Percentiles rank a stretch among this genome's conserved stretches.
phyloP scores from a whole-genome alignment of 2,888 invertebrate genomes.

The Eledone cirrhosa region DNA sequence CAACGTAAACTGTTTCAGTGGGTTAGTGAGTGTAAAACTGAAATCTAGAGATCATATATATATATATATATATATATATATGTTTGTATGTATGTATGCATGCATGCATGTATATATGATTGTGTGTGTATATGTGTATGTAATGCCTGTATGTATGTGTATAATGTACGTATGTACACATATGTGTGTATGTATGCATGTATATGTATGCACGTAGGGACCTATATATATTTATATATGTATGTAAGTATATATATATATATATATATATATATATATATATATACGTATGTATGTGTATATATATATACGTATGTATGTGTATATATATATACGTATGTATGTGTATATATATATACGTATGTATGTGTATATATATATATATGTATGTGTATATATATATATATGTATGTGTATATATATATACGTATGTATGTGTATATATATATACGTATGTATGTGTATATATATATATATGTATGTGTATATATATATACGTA shows the following conservation, averaged over 20 bases:
- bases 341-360: background rate
- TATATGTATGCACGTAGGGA: too few relatives aligned
- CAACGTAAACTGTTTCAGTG: too few relatives aligned
- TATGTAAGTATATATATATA: constrained; percentile 15
- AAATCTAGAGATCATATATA: too few relatives aligned
- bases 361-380: background rate
- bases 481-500: background rate
- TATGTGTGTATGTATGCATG: too few relatives aligned
- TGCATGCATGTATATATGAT: too few relatives aligned
- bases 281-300: background rate
- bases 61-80: too few relatives aligned
- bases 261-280: constrained; percentile 10
- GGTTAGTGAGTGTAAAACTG: too few relatives aligned
- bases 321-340: background rate
- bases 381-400: background rate
- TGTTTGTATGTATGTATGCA: too few relatives aligned
- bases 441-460: background rate
- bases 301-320: background rate
- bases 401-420: background rate
- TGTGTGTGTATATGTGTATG: too few relatives aligned
- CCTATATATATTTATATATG: too few relatives aligned
- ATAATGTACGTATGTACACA: too few relatives aligned
- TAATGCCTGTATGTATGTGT: too few relatives aligned
- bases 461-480: background rate
- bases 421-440: background rate